Evolutionary conservation across 2,113 vertebrate species (phyloP).

Genomic region (Pelmatolapia mariae): DNA sequence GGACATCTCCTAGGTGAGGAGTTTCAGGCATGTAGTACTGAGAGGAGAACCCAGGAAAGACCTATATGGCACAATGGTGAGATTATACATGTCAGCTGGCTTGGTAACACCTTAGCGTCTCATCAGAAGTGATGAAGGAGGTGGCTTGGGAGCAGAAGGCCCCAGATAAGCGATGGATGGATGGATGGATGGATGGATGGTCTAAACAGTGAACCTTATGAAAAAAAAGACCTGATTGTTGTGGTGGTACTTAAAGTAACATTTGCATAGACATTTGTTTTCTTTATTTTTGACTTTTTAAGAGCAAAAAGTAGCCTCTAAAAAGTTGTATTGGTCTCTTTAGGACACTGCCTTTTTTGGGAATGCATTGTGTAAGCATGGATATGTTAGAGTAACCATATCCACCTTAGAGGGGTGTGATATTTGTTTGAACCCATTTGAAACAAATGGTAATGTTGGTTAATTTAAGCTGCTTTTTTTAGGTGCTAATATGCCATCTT

Average conservation of each 20-base stretch:
- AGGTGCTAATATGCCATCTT: slow-evolving; percentile 1
- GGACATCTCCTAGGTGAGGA: neutral
- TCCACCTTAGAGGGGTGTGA: neutral
- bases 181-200: neutral
- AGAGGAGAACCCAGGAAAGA: neutral
- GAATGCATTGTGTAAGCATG: neutral
- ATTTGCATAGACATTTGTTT: neutral
- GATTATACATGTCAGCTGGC: neutral
- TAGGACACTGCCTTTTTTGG: neutral
- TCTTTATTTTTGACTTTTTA: neutral
- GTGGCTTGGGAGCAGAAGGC: neutral
- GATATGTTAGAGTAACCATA: neutral
- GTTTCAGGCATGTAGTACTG: neutral
- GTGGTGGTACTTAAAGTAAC: fast-evolving
- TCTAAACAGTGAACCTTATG: neutral
- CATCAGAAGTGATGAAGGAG: neutral
- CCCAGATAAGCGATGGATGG: neutral
- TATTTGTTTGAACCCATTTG: neutral
- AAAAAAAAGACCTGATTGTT: neutral
- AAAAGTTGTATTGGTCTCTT: neutral
- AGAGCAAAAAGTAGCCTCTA: neutral
- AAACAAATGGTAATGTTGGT: neutral
- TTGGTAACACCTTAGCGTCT: neutral
- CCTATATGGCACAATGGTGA: neutral
- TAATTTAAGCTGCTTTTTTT: neutral